Evolutionary conservation across 2,113 vertebrate species (phyloP), one percentile per base, ranked within the genome.

Genomic region (Crotalus horridus): DNA sequence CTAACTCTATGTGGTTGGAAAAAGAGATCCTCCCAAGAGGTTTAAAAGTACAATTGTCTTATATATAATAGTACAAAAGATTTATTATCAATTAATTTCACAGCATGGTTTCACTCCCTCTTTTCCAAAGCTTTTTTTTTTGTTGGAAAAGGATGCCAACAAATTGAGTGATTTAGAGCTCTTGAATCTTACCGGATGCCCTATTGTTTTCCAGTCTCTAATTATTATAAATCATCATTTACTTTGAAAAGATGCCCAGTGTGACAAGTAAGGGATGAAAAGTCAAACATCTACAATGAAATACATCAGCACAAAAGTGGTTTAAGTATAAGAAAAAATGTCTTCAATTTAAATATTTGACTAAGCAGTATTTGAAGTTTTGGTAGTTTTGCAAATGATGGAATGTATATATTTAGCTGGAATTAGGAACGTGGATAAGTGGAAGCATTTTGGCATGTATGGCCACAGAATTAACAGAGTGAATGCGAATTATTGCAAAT

Each of bases 401-500:
- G 39, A 85, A 86, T n/a, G 59, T 54, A 20, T 21, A 17, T 39
- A n/a, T 89, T 85, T 43, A 48, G 87, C 64, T 85, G 26, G 26
- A 85, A 56, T 13, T 10, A 10, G 5, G 43, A 20, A 89, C 4
- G 20, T 86, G 92, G 87, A 4, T n/a, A 94, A 51, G 56, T 51
- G 85, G 59, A 91, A 92, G 46, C 93, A 95, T 64, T 93, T 93
- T 95, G 92, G 89, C 95, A 95, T 95, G 92, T 95, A 95, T 39
- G 96, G 91, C 93, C 94, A 92, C 92, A 94, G 91, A 46, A 56
- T 54, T 8, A 61, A 51, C 74, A 91, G 95, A 92, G 93, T 93
- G 95, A 95, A 96, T 92, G 94, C 95, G 96, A 96, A 96, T 95
- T 87, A 86, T 46, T 93, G 94, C 89, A 91, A 95, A 96, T 96